Evolutionary conservation across 2,797 vertebrate species (phyloP).

Genomic region (Pipistrellus pygmaeus): DNA sequence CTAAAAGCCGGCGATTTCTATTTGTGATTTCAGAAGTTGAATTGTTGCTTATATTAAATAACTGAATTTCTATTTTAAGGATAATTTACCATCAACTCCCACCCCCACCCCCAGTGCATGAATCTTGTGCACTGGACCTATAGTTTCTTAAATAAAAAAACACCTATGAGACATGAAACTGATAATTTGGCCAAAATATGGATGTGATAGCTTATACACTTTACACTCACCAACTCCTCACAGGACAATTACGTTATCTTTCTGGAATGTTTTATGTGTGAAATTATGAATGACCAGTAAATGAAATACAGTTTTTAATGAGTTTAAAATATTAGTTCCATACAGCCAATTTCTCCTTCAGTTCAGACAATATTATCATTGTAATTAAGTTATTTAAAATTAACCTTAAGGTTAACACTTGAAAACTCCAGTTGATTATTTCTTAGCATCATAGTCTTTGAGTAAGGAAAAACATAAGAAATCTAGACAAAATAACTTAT

Average conservation of each 20-base stretch:
- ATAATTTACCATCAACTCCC: too few species aligned
- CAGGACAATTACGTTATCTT: neutral
- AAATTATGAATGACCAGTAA: neutral
- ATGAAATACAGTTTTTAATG: slow-evolving; percentile 16
- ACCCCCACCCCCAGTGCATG: too few species aligned
- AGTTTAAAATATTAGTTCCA: slow-evolving; percentile 20
- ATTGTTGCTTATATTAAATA: too few species aligned
- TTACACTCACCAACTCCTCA: neutral
- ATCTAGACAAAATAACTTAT: neutral
- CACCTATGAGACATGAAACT: neutral
- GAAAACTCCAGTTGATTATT: neutral
- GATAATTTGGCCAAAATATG: neutral
- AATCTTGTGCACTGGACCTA: too few species aligned
- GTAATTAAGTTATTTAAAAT: slow-evolving; percentile 33
- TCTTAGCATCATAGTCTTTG: neutral
- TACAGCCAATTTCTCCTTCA: neutral
- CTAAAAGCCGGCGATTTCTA: too few species aligned
- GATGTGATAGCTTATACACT: neutral
- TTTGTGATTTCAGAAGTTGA: too few species aligned
- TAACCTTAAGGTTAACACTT: slow-evolving; percentile 36
- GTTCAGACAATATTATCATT: neutral
- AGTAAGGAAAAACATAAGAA: neutral
- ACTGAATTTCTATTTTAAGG: too few species aligned
- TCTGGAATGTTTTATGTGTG: neutral
- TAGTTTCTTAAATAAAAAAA: neutral